Evolutionary conservation across 2,113 vertebrate genomes (phyloP), one percentile per base, ranked within the genome.

Genomic region (Centrocercus urophasianus): DNA sequence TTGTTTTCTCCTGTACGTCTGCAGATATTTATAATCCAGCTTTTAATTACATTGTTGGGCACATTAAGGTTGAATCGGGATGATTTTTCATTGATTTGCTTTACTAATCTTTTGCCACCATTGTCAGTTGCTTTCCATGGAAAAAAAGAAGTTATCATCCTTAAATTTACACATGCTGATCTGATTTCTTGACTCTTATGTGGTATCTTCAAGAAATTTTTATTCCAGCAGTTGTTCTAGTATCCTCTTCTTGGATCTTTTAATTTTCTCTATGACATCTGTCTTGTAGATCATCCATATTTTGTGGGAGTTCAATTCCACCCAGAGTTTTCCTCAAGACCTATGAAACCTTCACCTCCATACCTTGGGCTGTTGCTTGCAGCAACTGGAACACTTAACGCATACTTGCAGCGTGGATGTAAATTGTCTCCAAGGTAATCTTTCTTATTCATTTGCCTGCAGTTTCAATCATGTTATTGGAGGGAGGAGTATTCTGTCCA

Each of bases 261-360:
- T 54, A 69, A 50, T 97, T 97, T 89, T 65, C n/a, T 95, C 82
- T 92, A 28, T 78, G 56, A 48, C 61, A 7, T 72, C 40, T 95
- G 0, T 90, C n/a, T 93, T 93, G 89, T 87, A 98, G 98, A 97
- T 97, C 98, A 98, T 48, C 98, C 98, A 1, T 98, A 98, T 95
- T 98, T 98, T 90, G 95, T 98, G 86, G 98, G 98, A 87, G 98
- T 98, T 86, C 98, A 98, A 66, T 98, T 98, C 92, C 98, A 98
- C 94, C 98, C 98, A 63, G 98, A 98, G 79, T 98, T 98, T 96
- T 98, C 98, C 84, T 98, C 98, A 56, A 97, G 98, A 93, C 98
- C 98, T 9, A 97, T 98, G 98, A 98, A 98, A 86, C 98, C 98
- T 93, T 98, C 98, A 28, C 98, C 98, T 96, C 97, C 98, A 1